These are phyloP conservation scores for Sinocyclocheilus rhinocerous DNA, from an alignment of 2,113 vertebrate genomes.

Conservation along the genomic window DNA sequence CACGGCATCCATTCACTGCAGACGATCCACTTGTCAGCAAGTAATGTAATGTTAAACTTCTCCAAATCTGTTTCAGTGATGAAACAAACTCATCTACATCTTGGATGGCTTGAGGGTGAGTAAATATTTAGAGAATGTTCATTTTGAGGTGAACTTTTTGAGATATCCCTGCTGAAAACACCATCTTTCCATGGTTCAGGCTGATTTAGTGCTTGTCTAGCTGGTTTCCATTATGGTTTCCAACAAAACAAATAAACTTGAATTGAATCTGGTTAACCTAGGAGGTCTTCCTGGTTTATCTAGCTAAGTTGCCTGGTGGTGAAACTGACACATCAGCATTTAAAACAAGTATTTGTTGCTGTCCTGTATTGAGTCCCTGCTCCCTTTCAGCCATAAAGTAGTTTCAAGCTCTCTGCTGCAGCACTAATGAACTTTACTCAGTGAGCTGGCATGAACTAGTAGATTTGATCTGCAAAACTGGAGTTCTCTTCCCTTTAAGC, in stretches of 20 bases:
- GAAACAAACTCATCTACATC: no score
- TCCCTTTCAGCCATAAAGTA: background rate
- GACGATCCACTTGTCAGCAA: no score
- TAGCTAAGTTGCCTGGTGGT: background rate
- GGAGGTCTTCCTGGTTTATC: background rate
- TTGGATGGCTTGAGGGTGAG: no score
- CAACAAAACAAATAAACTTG: no score
- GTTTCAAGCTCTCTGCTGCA: background rate
- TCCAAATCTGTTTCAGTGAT: no score
- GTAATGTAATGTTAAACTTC: no score
- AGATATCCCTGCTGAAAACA: background rate
- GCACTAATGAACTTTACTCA: background rate
- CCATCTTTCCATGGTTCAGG: background rate
- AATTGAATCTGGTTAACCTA: background rate
- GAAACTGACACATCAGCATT: background rate
- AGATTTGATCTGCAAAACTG: background rate
- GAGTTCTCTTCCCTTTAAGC: background rate
- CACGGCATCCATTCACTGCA: no score
- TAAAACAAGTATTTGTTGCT: background rate
- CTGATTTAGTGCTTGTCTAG: background rate
- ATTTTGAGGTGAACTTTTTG: no score
- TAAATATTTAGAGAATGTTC: no score
- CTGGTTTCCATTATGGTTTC: no score
- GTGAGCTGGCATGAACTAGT: background rate
- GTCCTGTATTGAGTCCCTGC: background rate